These are phyloP conservation scores for Eilema caniola DNA, from an alignment of 2,888 invertebrate genomes.

Conservation along the genomic window DNA sequence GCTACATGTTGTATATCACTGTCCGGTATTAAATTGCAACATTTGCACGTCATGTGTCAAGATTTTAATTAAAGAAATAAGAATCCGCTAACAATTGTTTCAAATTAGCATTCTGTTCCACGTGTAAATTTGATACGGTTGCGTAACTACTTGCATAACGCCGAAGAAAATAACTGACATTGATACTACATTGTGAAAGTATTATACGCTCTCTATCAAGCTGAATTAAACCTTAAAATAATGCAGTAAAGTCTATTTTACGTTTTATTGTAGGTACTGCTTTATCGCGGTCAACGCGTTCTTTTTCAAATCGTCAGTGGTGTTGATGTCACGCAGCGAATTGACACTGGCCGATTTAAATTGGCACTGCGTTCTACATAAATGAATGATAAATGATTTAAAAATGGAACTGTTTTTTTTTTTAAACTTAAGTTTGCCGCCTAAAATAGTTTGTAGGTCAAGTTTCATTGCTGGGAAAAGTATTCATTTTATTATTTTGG, in stretches of 20 bases:
- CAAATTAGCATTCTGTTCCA: constrained; percentile 42
- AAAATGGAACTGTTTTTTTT: neutral
- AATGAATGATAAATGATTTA: neutral
- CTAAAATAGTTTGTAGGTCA: neutral
- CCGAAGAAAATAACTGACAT: constrained; percentile 82
- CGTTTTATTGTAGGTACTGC: constrained; percentile 40
- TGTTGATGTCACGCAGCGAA: constrained; percentile 43
- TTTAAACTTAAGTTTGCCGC: neutral
- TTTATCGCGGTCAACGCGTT: constrained; percentile 61
- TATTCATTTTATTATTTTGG: neutral
- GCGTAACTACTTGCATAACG: constrained; percentile 71
- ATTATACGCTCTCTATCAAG: constrained; percentile 44
- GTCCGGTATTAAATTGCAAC: neutral
- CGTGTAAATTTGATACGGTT: constrained; percentile 57
- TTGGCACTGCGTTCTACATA: constrained; percentile 19
- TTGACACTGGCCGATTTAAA: constrained; percentile 50
- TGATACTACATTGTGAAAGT: constrained; percentile 83
- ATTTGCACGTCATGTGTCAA: constrained; percentile 6
- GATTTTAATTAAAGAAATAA: constrained; percentile 30
- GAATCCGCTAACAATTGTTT: constrained; percentile 38
- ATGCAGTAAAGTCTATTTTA: constrained; percentile 29
- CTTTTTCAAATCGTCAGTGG: constrained; percentile 56
- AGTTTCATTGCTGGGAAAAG: too few species aligned
- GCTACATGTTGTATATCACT: constrained; percentile 3
- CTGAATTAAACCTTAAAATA: constrained; percentile 17